Percentiles rank a stretch among this genome's conserved stretches.
phyloP scores from a whole-genome alignment of 2,113 vertebrate genomes.

The Camarhynchus parvulus region DNA sequence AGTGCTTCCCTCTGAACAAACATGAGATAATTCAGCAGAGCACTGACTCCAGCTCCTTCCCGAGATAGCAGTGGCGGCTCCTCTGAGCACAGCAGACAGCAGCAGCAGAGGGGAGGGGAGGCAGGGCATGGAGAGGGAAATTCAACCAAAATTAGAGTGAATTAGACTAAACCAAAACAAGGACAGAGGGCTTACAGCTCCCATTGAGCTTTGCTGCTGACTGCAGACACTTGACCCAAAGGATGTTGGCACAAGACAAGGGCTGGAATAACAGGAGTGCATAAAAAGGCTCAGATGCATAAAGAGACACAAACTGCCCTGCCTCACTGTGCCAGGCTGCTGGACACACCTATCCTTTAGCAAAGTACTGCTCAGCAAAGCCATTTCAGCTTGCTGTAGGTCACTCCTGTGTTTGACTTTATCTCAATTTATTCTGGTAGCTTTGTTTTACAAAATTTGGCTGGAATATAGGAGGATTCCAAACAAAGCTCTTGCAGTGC shows the following conservation, averaged over 20 bases:
- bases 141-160: not conserved
- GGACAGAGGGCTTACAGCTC: not conserved
- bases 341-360: not conserved
- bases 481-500: not conserved
- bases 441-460: rapidly evolving
- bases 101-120: not conserved
- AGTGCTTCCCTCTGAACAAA: slow-evolving; percentile 36
- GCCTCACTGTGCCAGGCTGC: not conserved
- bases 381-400: not conserved
- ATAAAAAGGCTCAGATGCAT: rapidly evolving
- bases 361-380: not conserved
- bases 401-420: not conserved
- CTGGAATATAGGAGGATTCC: not conserved
- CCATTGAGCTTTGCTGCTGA: not conserved
- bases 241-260: not conserved
- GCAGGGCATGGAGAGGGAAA: not conserved
- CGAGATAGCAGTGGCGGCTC: not conserved
- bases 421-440: not conserved
- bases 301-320: not conserved
- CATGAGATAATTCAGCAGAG: not conserved
- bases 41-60: not conserved
- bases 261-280: not conserved
- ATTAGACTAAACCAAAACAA: not conserved
- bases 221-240: not conserved
- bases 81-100: slow-evolving; percentile 7